These are phyloP conservation scores for Galbula dea DNA, from an alignment of 2,113 vertebrate species.

Conservation along the genomic window DNA sequence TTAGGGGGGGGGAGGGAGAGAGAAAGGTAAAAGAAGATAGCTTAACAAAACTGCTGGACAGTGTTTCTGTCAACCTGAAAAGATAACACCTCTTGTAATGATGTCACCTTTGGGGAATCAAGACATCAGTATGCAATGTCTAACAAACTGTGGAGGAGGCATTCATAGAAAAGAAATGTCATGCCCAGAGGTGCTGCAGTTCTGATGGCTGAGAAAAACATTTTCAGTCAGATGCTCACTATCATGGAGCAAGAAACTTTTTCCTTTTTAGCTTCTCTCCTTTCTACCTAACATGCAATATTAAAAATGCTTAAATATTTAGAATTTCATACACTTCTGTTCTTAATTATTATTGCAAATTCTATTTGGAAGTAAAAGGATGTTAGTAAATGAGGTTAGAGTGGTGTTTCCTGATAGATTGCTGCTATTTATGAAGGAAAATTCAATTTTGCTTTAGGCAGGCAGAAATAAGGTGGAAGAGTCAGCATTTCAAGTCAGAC, in stretches of 20 bases:
- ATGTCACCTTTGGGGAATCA: slow-evolving; percentile 46
- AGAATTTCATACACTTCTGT: not conserved
- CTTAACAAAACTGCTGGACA: not conserved
- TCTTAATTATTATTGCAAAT: not conserved
- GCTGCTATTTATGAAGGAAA: not conserved
- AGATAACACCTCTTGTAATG: slow-evolving; percentile 29
- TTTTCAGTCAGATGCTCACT: not conserved
- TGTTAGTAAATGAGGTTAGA: not conserved
- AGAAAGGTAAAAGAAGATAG: not conserved
- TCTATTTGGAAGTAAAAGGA: not conserved
- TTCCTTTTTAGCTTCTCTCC: not conserved
- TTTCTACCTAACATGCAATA: not conserved
- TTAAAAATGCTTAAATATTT: not conserved
- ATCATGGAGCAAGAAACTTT: not conserved
- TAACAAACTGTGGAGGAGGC: slow-evolving; percentile 43
- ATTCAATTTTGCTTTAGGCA: not conserved
- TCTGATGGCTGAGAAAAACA: slow-evolving; percentile 24
- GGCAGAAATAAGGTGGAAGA: not conserved
- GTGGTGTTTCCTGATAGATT: not conserved
- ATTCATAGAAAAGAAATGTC: slow-evolving; percentile 50
- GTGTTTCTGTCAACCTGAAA: not conserved
- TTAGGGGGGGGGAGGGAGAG: too few species aligned
- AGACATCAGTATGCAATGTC: not conserved
- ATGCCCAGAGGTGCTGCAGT: slow-evolving; percentile 38
- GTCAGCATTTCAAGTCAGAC: not conserved